Evolutionary conservation across 1,140 invertebrate genomes (phyloP).

Genomic region (Zaprionus tsacasi): DNA sequence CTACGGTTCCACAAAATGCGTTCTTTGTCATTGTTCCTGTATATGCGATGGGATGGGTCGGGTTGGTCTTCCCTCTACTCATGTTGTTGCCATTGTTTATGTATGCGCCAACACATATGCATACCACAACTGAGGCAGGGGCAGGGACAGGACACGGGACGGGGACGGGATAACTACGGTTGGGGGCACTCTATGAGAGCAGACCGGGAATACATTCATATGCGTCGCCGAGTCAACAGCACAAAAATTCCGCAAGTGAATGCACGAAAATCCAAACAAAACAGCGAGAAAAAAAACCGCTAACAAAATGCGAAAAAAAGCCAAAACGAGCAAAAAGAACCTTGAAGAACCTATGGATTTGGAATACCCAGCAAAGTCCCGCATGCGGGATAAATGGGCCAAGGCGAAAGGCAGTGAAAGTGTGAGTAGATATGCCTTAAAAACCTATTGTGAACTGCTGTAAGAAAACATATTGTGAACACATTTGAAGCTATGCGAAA

Average conservation of each 20-base stretch:
- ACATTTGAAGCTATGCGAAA: not conserved
- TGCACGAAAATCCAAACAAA: slow-evolving; percentile 80
- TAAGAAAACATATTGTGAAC: not conserved
- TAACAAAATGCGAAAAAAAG: slow-evolving; percentile 23
- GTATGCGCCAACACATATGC: slow-evolving; percentile 80
- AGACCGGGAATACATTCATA: slow-evolving; percentile 71
- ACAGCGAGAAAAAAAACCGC: slow-evolving; percentile 52
- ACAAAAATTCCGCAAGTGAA: slow-evolving; percentile 80
- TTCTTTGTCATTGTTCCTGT: slow-evolving; percentile 76
- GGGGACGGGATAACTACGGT: not conserved
- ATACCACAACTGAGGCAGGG: slow-evolving; percentile 28
- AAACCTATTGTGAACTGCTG: not conserved
- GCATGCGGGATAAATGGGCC: not conserved
- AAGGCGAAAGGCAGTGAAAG: not conserved
- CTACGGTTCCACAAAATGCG: slow-evolving; percentile 58
- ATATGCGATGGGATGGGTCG: slow-evolving; percentile 44
- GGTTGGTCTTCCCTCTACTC: slow-evolving; percentile 35
- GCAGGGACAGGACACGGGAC: not conserved
- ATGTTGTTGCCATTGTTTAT: slow-evolving; percentile 77
- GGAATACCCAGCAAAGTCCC: not conserved
- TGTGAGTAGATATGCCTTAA: not conserved
- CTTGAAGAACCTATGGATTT: slow-evolving; percentile 18
- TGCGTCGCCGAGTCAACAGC: slow-evolving; percentile 77
- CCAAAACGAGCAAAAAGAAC: slow-evolving; percentile 29
- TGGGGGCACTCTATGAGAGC: slow-evolving; percentile 17